A percentile compares a stretch with the other conserved stretches of the same genome.
These are phyloP conservation scores for Xenops minutus DNA, from an alignment of 2,797 vertebrate genomes.

Conservation along the genomic window DNA sequence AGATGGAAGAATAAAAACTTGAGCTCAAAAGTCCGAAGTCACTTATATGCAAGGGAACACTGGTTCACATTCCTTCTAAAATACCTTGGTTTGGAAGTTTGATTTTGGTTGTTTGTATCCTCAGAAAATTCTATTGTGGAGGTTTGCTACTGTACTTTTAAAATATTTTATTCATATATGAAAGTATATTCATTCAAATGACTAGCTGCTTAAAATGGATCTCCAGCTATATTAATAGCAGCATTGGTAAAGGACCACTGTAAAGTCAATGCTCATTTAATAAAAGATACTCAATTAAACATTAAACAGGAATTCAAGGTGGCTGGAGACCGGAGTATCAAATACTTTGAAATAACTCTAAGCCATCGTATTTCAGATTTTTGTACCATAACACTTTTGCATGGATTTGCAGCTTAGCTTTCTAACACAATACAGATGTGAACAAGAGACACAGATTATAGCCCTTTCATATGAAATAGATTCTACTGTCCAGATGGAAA, in stretches of 20 bases:
- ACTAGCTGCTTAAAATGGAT: not conserved
- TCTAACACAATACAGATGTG: slow-evolving; percentile 46
- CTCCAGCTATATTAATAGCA: not conserved
- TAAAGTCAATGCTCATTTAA: not conserved
- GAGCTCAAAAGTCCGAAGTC: not conserved
- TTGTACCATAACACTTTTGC: slow-evolving; percentile 12
- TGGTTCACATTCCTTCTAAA: not conserved
- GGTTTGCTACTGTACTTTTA: not conserved
- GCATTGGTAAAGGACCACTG: not conserved
- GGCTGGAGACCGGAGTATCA: not conserved
- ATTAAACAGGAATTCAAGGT: slow-evolving; percentile 14
- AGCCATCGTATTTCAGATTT: slow-evolving; percentile 1
- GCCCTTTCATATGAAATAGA: slow-evolving; percentile 52
- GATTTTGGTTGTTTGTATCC: not conserved
- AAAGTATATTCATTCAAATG: not conserved
- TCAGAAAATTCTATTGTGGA: not conserved
- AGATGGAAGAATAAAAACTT: not conserved
- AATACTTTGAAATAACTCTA: not conserved
- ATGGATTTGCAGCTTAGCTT: slow-evolving; percentile 25
- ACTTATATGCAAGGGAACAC: not conserved
- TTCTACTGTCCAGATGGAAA: slow-evolving; percentile 46
- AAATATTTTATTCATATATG: not conserved
- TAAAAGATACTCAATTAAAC: not conserved
- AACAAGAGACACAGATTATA: slow-evolving; percentile 49
- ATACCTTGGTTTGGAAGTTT: not conserved